These are phyloP conservation scores for Brachyopa scutellaris DNA, from an alignment of 2,888 invertebrate genomes.

Conservation along the genomic window DNA sequence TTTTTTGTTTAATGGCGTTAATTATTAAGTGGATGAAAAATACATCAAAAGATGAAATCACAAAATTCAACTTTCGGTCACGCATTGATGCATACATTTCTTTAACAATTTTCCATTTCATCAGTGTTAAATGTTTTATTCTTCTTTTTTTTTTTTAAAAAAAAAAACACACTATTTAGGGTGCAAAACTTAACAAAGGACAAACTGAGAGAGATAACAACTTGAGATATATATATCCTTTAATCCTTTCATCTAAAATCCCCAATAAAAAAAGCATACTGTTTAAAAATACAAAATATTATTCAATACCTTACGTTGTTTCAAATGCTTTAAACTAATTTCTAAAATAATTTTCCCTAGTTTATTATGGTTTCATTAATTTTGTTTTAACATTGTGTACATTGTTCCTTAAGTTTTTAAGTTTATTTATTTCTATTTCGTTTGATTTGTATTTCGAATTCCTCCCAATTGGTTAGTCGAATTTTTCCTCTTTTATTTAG, in stretches of 20 bases:
- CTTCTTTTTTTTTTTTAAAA: constrained; percentile 15
- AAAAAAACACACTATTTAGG: constrained; percentile 37
- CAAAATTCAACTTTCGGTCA: constrained; percentile 67
- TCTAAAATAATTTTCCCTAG: constrained; percentile 21
- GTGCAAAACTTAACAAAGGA: constrained; percentile 24
- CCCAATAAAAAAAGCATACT: constrained; percentile 15
- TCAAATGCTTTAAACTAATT: constrained; percentile 64
- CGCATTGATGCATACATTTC: constrained; percentile 63
- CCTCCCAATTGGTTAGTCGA: constrained; percentile 46
- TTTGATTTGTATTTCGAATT: constrained; percentile 7
- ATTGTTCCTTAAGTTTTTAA: constrained; percentile 9
- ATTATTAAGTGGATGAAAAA: constrained; percentile 46
- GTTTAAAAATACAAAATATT: constrained; percentile 41
- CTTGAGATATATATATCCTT: constrained; percentile 21
- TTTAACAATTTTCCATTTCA: constrained; percentile 14
- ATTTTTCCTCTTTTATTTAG: constrained; percentile 49
- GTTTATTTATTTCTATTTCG: constrained; percentile 5
- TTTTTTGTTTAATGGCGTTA: constrained; percentile 48
- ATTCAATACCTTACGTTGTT: constrained; percentile 71
- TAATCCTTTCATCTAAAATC: constrained; percentile 43
- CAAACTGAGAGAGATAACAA: constrained; percentile 23
- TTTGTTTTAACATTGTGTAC: constrained; percentile 1
- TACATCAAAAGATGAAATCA: constrained; percentile 15
- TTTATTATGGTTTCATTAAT: constrained; percentile 11
- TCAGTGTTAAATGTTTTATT: constrained; percentile 48